Evolutionary conservation across 2,113 vertebrate genomes (phyloP).

Genomic region (Oncorhynchus mykiss): DNA sequence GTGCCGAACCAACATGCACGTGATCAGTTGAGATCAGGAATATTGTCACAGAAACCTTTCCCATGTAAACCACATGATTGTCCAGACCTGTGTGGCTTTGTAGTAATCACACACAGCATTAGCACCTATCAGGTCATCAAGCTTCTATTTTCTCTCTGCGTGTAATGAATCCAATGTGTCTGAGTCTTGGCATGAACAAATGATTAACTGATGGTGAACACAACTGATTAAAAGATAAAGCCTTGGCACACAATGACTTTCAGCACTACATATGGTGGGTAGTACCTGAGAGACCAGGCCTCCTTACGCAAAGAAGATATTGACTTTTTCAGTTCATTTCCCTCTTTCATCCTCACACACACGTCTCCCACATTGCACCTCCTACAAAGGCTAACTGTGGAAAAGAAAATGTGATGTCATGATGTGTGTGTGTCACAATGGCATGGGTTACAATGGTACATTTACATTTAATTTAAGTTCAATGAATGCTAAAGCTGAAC

Average conservation of each 20-base stretch:
- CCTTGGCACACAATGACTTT: constrained; percentile 57
- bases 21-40: background rate
- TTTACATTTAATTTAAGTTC: background rate
- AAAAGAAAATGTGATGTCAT: background rate
- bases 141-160: constrained; percentile 53
- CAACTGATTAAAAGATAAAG: constrained; percentile 70
- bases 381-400: background rate
- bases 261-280: constrained; percentile 31
- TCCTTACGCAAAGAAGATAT: constrained; percentile 57
- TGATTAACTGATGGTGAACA: constrained; percentile 66
- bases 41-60: background rate
- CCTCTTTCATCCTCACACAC: constrained; percentile 15
- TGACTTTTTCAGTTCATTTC: constrained; percentile 23
- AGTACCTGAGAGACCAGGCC: constrained; percentile 55
- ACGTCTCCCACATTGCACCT: too few relatives aligned
- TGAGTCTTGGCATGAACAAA: constrained; percentile 63
- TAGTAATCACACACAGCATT: constrained; percentile 3
- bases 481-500: background rate
- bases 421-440: background rate
- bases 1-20: background rate
- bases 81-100: background rate
- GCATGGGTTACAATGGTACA: background rate
- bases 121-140: constrained; percentile 48
- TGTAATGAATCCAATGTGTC: constrained; percentile 60
- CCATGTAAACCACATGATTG: background rate